These are phyloP conservation scores for Dryobotodes eremita DNA, from an alignment of 2,888 invertebrate species.

Conservation along the genomic window DNA sequence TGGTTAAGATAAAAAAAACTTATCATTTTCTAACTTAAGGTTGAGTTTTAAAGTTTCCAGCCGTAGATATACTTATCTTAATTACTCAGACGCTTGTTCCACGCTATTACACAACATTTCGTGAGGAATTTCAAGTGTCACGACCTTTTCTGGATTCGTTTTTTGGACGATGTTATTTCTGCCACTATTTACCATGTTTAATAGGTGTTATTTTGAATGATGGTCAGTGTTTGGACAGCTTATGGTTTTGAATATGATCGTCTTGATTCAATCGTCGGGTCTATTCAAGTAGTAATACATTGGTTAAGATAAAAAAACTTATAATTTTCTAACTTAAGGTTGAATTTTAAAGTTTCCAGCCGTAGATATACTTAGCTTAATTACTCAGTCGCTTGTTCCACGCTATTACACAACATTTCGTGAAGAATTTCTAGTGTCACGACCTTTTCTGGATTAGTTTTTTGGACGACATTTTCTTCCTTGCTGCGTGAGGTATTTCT, in stretches of 20 bases:
- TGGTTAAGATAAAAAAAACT: background rate
- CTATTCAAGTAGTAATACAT: background rate
- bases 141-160: conserved; percentile 40
- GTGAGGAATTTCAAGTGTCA: conserved; percentile 54
- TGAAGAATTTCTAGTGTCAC: conserved; percentile 53
- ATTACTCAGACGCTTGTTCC: conserved; percentile 75
- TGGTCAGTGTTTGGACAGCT: background rate
- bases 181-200: no score
- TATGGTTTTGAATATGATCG: background rate
- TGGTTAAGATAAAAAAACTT: background rate
- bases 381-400: conserved; percentile 75
- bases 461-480: no score
- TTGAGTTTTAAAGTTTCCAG: no score
- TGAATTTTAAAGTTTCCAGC: no score
- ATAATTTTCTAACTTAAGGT: no score
- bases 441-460: conserved; percentile 40
- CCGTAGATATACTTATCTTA: no score
- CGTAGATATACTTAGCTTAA: no score
- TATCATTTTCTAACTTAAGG: background rate
- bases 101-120: conserved; percentile 68
- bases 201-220: background rate
- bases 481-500: no score
- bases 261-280: background rate
- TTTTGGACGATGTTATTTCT: background rate
- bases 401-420: conserved; percentile 68